Evolutionary conservation across 2,113 vertebrate genomes (phyloP).

Genomic region (Neopipo cinnamomea): DNA sequence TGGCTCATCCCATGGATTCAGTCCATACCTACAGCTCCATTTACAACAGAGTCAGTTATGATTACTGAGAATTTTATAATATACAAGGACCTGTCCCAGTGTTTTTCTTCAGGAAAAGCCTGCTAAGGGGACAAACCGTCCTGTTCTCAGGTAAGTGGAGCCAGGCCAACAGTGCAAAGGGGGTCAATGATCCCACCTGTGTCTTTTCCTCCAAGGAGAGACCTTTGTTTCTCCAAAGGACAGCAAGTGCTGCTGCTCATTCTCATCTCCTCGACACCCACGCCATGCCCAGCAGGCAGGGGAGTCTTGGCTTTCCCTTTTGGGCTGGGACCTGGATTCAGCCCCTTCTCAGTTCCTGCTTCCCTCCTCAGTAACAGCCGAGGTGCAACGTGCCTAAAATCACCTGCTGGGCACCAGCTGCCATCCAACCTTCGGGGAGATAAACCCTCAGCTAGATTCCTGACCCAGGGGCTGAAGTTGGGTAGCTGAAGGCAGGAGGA

Average conservation of each 20-base stretch:
- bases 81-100: fast-evolving
- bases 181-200: fast-evolving
- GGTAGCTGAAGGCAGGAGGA: background rate
- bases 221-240: background rate
- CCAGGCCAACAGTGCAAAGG: background rate
- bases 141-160: fast-evolving
- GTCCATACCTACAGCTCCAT: background rate
- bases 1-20: background rate
- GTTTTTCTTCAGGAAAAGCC: background rate
- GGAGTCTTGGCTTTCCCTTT: background rate
- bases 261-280: fast-evolving
- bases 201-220: background rate
- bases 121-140: background rate
- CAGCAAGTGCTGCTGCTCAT: background rate
- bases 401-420: fast-evolving
- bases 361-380: background rate
- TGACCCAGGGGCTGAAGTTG: background rate
- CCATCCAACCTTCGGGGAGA: background rate
- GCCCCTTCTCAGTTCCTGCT: background rate
- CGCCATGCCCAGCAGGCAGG: fast-evolving
- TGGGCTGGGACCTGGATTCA: background rate
- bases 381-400: background rate
- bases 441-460: background rate
- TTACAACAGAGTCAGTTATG: fast-evolving
- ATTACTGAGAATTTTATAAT: background rate